These are phyloP conservation scores for Drosophila eohydei DNA, from an alignment of 2,888 invertebrate species.

Conservation along the genomic window DNA sequence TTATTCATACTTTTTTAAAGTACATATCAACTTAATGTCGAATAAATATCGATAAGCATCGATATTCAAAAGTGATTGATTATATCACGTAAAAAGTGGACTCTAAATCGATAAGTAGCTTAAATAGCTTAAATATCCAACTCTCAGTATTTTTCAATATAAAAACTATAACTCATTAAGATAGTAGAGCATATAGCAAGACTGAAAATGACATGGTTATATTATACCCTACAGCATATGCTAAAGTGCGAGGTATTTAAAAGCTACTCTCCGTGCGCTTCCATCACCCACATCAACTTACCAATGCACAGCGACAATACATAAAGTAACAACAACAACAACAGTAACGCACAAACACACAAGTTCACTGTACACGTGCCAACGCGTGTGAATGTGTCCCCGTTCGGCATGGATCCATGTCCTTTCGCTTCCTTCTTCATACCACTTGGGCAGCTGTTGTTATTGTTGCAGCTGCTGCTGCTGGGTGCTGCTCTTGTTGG, in stretches of 20 bases:
- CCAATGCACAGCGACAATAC: slow-evolving; percentile 34
- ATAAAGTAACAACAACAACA: slow-evolving; percentile 1
- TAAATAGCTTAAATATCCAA: too few species aligned
- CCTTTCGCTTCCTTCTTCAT: slow-evolving; percentile 3
- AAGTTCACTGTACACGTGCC: slow-evolving; percentile 37
- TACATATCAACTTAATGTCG: neutral
- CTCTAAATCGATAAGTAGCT: neutral
- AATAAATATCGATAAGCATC: neutral
- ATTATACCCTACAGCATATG: neutral
- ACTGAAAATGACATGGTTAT: neutral
- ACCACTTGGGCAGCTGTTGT: slow-evolving; percentile 8
- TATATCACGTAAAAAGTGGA: neutral
- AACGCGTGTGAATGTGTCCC: slow-evolving; percentile 45
- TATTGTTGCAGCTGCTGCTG: slow-evolving; percentile 12
- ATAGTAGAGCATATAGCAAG: neutral
- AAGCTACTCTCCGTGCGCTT: slow-evolving; percentile 15
- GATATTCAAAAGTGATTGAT: neutral
- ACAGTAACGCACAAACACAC: slow-evolving; percentile 2
- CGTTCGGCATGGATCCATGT: slow-evolving; percentile 32
- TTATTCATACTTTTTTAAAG: neutral
- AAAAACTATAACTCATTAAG: neutral
- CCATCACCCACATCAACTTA: slow-evolving; percentile 43
- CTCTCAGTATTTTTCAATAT: too few species aligned
- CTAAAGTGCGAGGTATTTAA: slow-evolving; percentile 13
- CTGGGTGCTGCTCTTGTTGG: slow-evolving; percentile 11